These are phyloP conservation scores for Jordanella pulchra DNA, from an alignment of 2,797 vertebrate genomes.

Conservation along the genomic window DNA sequence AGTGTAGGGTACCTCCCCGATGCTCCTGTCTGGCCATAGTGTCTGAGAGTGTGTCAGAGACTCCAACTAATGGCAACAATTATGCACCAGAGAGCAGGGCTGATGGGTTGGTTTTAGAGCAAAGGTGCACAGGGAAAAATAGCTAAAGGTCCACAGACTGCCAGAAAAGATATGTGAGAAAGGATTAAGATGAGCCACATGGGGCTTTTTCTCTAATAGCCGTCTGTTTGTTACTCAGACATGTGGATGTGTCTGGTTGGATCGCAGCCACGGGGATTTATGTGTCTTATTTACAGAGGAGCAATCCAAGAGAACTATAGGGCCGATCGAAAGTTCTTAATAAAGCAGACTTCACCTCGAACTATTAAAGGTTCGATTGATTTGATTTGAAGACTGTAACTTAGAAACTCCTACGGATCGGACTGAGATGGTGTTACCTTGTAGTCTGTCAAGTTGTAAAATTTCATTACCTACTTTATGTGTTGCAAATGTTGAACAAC, in stretches of 20 bases:
- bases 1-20: constrained; percentile 18
- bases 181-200: constrained; percentile 43
- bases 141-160: constrained; percentile 24
- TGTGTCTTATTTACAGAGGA: constrained; percentile 63
- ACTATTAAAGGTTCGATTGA: constrained; percentile 52
- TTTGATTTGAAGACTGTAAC: constrained; percentile 67
- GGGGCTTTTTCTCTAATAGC: constrained; percentile 46
- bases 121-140: constrained; percentile 13
- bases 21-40: constrained; percentile 30
- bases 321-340: constrained; percentile 64
- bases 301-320: constrained; percentile 55
- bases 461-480: constrained; percentile 26
- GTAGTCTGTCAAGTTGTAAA: constrained; percentile 43
- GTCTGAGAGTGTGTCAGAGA: constrained; percentile 46
- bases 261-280: constrained; percentile 63
- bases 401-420: constrained; percentile 40
- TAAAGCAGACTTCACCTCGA: constrained; percentile 59
- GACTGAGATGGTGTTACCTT: constrained; percentile 41
- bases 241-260: constrained; percentile 57
- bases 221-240: constrained; percentile 42
- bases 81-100: constrained; percentile 66
- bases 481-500: constrained; percentile 24
- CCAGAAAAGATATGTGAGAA: constrained; percentile 17
- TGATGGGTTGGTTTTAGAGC: constrained; percentile 54
- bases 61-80: constrained; percentile 69